phyloP scores from a whole-genome alignment of 2,888 invertebrate genomes.

The Xylocampa areola region DNA sequence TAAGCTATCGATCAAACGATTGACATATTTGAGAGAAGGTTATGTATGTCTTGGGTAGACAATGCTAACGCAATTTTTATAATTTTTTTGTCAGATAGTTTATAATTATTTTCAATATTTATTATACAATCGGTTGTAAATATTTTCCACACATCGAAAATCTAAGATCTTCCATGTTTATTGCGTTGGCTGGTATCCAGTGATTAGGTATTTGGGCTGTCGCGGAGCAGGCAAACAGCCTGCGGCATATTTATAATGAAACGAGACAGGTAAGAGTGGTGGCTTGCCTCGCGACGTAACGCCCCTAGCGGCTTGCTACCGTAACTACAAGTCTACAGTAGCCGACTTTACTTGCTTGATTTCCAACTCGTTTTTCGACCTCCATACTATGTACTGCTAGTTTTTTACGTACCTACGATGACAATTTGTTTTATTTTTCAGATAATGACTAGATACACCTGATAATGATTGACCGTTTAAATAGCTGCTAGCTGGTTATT shows the following conservation, averaged over 20 bases:
- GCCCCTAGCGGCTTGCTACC: slow-evolving; percentile 62
- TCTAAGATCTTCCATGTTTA: slow-evolving; percentile 40
- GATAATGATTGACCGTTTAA: slow-evolving; percentile 14
- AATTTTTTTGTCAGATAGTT: too few species aligned
- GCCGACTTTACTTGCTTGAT: slow-evolving; percentile 50
- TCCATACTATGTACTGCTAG: slow-evolving; percentile 33
- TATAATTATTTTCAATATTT: too few species aligned
- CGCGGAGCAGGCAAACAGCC: slow-evolving; percentile 71
- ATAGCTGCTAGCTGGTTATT: neutral
- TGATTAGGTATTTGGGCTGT: slow-evolving; percentile 70
- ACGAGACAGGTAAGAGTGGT: slow-evolving; percentile 73
- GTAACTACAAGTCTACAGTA: slow-evolving; percentile 55
- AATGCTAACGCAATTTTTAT: too few species aligned
- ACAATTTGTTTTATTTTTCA: slow-evolving; percentile 15
- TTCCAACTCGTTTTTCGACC: slow-evolving; percentile 53
- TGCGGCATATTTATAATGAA: slow-evolving; percentile 75
- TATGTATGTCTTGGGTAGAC: too few species aligned
- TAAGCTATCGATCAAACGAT: too few species aligned
- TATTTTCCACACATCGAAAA: slow-evolving; percentile 22
- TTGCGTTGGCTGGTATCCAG: slow-evolving; percentile 56
- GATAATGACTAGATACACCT: neutral
- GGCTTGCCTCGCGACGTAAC: slow-evolving; percentile 62
- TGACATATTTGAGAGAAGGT: too few species aligned
- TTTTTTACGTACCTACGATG: neutral
- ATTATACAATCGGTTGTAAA: neutral